Conservation (phyloP, 1,140 invertebrate species). For the Diachasmimorpha longicaudata region DNA sequence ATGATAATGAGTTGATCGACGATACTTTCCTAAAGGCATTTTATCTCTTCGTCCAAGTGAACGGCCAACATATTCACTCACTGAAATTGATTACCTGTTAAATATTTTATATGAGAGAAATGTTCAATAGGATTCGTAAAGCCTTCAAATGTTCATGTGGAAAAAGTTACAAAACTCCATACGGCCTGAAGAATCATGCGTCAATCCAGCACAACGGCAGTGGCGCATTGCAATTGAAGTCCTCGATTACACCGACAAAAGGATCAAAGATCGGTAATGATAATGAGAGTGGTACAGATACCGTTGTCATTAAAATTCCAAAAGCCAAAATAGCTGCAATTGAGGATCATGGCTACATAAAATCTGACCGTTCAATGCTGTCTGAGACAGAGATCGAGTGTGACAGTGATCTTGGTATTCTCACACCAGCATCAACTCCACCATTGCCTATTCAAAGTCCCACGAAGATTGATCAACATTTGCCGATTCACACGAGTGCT, state of each 20-base stretch:
- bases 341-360: slow-evolving; percentile 52
- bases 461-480: slow-evolving; percentile 32
- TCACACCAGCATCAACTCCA: slow-evolving; percentile 65
- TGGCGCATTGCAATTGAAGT: slow-evolving; percentile 30
- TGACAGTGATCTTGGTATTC: slow-evolving; percentile 55
- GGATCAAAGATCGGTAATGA: slow-evolving; percentile 20
- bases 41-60: too few species aligned
- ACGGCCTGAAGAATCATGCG: slow-evolving; percentile 77
- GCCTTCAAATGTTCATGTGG: slow-evolving; percentile 81
- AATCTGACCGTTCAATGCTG: slow-evolving; percentile 33
- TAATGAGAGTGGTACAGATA: slow-evolving; percentile 14
- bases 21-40: background rate
- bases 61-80: too few species aligned
- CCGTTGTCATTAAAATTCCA: slow-evolving; percentile 29
- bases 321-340: slow-evolving; percentile 52
- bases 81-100: background rate
- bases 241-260: background rate
- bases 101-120: slow-evolving; percentile 6
- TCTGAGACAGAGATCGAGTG: slow-evolving; percentile 32
- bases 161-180: slow-evolving; percentile 80
- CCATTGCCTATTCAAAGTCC: slow-evolving; percentile 34
- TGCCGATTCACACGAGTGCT: slow-evolving; percentile 22
- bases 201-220: slow-evolving; percentile 65
- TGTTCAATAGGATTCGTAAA: slow-evolving; percentile 71
- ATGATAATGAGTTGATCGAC: too few species aligned